Evolutionary conservation across 2,888 invertebrate species (phyloP), one percentile per base, ranked within the genome.

Genomic region (Pyrgus malvae): DNA sequence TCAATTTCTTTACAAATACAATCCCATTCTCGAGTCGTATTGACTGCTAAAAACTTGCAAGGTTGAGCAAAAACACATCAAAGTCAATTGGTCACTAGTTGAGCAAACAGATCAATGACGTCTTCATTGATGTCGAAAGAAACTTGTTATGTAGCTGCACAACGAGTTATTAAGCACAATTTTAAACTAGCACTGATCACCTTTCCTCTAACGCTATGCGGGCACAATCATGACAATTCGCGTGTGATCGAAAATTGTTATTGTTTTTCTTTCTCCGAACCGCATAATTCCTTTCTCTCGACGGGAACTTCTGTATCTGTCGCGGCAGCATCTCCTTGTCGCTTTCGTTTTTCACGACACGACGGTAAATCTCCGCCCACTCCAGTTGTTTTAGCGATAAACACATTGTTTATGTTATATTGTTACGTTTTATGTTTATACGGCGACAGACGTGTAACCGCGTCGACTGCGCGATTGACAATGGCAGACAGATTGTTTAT

Each of bases 201-300:
- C 75, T 78, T 67, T 87, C 84, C 46, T 76, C 72, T 56, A 79
- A 72, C n/a, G 85, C 81, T 1, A 79, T 76, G 60, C 77, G 75
- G 11, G 83, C 86, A 58, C 86, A 90, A 55, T 78, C 81, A 60
- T 78, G 76, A 56, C 89, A 89, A 64, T 86, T 84, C 3, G 73
- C 82, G 59, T 85, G 83, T 1, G 87, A 79, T 27, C 80, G 68
- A 58, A 78, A 69, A 56, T 75, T 74, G 60, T 84, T 83, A 63
- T 87, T 88, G 58, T 86, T 90, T 61, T 87, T 91, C 60, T 91
- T 91, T 62, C 94, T 91, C 49, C 93, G 83, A 37, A 94, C 92
- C 31, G 94, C 94, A 68, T 91, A 91, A 74, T 94, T 93, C 62
- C 94, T 91, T 69, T 94, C 94, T 37, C 94, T 89, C 0, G 93